phyloP scores from a whole-genome alignment of 2,888 invertebrate species.

The Halocaridina rubra region DNA sequence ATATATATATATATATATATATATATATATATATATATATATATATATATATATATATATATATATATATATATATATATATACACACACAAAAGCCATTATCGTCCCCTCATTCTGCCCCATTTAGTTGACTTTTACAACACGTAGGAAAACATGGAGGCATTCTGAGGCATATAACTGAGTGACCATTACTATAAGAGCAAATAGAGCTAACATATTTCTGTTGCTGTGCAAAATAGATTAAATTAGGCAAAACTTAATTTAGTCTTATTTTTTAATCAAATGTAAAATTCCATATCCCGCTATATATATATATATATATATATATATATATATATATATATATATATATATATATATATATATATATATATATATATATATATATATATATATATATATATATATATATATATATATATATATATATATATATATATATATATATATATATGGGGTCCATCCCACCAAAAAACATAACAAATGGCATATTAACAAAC shows the following conservation, averaged over 20 bases:
- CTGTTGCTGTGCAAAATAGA: no score
- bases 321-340: neutral
- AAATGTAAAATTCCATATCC: no score
- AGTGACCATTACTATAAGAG: no score
- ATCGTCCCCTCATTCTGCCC: neutral
- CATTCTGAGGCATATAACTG: no score
- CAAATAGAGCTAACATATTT: no score
- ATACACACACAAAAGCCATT: neutral
- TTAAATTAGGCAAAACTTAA: no score
- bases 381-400: neutral
- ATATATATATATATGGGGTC: neutral
- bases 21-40: neutral
- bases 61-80: neutral
- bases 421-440: neutral
- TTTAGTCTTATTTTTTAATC: no score
- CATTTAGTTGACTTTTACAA: neutral
- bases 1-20: neutral
- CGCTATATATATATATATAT: neutral
- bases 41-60: neutral
- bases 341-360: neutral
- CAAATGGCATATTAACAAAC: no score
- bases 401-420: neutral
- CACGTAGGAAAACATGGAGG: no score
- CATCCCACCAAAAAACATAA: no score
- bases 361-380: neutral